These are phyloP conservation scores for Drosophila emarginata DNA, from an alignment of 2,888 invertebrate genomes.

Conservation along the genomic window DNA sequence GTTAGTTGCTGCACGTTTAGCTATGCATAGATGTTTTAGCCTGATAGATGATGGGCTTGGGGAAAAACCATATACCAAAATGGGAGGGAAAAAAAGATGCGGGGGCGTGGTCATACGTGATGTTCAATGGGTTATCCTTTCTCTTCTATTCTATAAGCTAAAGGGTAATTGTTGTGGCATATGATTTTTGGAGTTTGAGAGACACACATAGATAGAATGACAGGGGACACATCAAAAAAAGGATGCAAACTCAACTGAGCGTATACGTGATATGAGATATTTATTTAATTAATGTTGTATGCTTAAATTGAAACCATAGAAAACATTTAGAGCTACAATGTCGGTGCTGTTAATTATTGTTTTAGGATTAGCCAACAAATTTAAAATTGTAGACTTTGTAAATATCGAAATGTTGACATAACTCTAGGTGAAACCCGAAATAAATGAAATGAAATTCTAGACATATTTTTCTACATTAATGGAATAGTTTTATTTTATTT, in stretches of 20 bases:
- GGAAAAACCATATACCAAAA: background rate
- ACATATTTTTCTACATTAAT: too few relatives aligned
- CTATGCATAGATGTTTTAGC: conserved; percentile 48
- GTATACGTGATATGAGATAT: conserved; percentile 12
- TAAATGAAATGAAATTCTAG: too few relatives aligned
- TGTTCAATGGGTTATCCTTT: conserved; percentile 28
- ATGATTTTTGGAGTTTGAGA: conserved; percentile 18
- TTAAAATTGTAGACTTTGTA: background rate
- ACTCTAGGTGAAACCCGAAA: too few relatives aligned
- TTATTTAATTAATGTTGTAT: conserved; percentile 3
- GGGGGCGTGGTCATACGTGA: conserved; percentile 40
- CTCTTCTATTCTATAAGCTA: conserved; percentile 29
- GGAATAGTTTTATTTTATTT: too few relatives aligned
- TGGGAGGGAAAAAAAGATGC: background rate
- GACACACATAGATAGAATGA: background rate
- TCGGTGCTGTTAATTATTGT: background rate
- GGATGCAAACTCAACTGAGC: conserved; percentile 12
- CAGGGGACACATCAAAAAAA: conserved; percentile 7
- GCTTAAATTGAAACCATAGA: background rate
- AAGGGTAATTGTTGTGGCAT: conserved; percentile 51
- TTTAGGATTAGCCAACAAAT: background rate
- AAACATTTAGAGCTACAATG: background rate
- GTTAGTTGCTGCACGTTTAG: conserved; percentile 77
- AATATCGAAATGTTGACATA: background rate
- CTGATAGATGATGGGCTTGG: background rate